Evolutionary conservation across 2,888 invertebrate genomes (phyloP), one percentile per base, ranked within the genome.

Genomic region (Epistrophe eligans): DNA sequence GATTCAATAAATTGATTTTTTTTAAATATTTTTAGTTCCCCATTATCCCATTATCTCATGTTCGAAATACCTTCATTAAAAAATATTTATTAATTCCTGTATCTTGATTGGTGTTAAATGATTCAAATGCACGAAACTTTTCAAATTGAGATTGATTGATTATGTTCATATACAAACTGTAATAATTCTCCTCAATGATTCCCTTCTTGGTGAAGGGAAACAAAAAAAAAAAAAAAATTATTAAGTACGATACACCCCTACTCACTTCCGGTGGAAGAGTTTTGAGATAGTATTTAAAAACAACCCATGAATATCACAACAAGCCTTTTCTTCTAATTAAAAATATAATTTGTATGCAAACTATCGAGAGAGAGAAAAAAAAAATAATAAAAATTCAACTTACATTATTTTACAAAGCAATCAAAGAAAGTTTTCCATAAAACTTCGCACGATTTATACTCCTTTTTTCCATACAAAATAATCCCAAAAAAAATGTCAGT

Each of bases 331-430:
- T 15, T 45, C n/a, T 11, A 19, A 15, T 15, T 6, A 6, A 43
- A 5, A 15, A 43, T 11, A 50, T 50, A 10, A 50, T 52, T 45
- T 5, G 1, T 43, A 15, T 43, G 10, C 13, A 52, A 24, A 24
- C 52, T 52, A 52, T 7, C 15, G 8, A 24, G 13, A 2, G 0
- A 50, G 15, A 57, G 35, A 24, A 19, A 24, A 24, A 24, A 24
- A 24, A 24, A 24, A 24, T 2, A 24, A 2, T 2, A 24, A 24
- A 35, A 55, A 11, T 64, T 17, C n/a, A 88, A 92, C 92, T 92
- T 91, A 92, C 92, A 90, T 91, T 91, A 89, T 91, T 92, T 90
- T 91, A 89, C 91, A 91, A 91, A 92, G 92, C 92, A 92, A 92
- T 91, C 92, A 91, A 80, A 88, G 74, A 55, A 82, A 77, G 60